Evolutionary conservation across 1,140 invertebrate genomes (phyloP).

Genomic region (Mesaphorura yosii): DNA sequence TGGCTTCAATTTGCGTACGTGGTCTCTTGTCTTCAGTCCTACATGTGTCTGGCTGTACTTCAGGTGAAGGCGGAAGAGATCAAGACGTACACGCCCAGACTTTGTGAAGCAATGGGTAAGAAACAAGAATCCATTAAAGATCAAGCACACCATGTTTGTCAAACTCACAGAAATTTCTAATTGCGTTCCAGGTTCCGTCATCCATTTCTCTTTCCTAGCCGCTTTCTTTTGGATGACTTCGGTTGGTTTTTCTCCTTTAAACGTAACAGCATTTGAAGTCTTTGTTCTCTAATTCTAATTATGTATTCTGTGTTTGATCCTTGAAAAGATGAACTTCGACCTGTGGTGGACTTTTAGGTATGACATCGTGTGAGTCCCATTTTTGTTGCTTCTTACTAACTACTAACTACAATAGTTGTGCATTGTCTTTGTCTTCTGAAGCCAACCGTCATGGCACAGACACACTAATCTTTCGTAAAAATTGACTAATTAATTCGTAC

Average conservation of each 20-base stretch:
- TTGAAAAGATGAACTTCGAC: constrained; percentile 32
- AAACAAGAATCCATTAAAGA: neutral
- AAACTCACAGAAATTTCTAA: neutral
- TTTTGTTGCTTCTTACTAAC: too few relatives aligned
- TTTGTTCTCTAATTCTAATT: neutral
- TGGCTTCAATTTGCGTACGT: constrained; percentile 32
- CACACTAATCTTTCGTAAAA: too few relatives aligned
- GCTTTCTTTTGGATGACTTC: constrained; percentile 95
- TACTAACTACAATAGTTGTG: too few relatives aligned
- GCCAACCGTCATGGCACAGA: too few relatives aligned
- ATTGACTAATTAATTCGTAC: too few relatives aligned
- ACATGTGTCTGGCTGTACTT: constrained; percentile 19
- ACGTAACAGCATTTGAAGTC: constrained; percentile 71
- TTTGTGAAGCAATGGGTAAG: constrained; percentile 28
- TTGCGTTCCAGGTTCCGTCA: constrained; percentile 49
- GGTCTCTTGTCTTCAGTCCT: constrained; percentile 20
- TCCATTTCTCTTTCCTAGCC: constrained; percentile 86
- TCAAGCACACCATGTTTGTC: neutral
- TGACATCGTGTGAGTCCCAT: too few relatives aligned
- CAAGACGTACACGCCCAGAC: constrained; percentile 5
- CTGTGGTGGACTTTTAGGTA: constrained; percentile 31
- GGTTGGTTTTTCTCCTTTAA: constrained; percentile 47
- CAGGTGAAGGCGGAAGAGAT: constrained; percentile 18
- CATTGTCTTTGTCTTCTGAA: too few relatives aligned
- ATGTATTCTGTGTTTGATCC: too few relatives aligned